phyloP scores from a whole-genome alignment of 2,113 vertebrate species.

The Eulemur macaco region DNA sequence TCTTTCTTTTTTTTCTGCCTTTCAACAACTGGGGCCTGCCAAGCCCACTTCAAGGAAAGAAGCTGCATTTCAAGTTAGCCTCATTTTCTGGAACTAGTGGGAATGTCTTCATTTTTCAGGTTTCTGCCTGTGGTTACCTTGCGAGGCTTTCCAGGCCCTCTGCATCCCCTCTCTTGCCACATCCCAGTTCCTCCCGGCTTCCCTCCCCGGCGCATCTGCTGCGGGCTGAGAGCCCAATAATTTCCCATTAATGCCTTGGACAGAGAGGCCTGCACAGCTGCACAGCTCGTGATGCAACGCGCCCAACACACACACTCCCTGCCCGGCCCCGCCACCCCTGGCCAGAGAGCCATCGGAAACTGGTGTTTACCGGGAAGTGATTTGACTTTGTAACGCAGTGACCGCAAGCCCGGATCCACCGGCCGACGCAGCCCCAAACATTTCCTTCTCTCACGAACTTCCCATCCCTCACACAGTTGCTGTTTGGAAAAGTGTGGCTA shows the following conservation, averaged over 20 bases:
- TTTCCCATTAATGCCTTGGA: slow-evolving; percentile 73
- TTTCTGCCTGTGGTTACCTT: slow-evolving; percentile 45
- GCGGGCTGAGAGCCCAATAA: slow-evolving; percentile 76
- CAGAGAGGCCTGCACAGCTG: slow-evolving; percentile 64
- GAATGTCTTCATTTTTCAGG: not conserved
- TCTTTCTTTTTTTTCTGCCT: slow-evolving; percentile 51
- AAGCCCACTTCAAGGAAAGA: slow-evolving; percentile 70
- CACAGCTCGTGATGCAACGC: not conserved
- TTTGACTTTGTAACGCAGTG: not conserved
- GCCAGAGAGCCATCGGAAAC: slow-evolving; percentile 10
- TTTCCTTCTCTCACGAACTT: not conserved
- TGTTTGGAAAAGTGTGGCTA: not conserved
- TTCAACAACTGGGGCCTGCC: slow-evolving; percentile 58
- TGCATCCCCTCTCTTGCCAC: not conserved
- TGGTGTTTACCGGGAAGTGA: not conserved
- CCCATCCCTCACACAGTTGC: not conserved
- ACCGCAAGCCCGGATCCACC: not conserved
- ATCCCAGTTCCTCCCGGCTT: slow-evolving; percentile 59
- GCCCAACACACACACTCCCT: not conserved
- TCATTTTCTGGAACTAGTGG: not conserved
- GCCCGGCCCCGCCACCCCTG: not conserved
- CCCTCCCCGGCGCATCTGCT: slow-evolving; percentile 77
- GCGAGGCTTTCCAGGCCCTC: not conserved
- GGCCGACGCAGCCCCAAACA: not conserved
- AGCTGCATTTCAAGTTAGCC: not conserved